Evolutionary conservation across 1,140 invertebrate species (phyloP).

Genomic region (Chironomus tepperi): DNA sequence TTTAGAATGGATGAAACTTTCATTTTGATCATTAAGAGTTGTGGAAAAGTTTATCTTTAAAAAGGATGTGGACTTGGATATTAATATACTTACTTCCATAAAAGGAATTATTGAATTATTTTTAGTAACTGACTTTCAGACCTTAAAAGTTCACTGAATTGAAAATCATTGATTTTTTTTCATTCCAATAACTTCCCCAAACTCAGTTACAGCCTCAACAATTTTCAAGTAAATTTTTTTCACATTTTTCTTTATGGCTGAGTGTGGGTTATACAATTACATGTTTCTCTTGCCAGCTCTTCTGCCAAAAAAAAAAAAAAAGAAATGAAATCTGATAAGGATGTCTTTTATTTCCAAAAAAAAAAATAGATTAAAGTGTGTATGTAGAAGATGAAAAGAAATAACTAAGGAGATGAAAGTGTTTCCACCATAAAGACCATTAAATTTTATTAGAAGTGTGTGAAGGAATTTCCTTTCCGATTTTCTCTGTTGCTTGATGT

Average conservation of each 20-base stretch:
- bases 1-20: no score
- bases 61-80: no score
- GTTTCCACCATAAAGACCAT: conserved; percentile 1
- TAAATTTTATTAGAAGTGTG: background rate
- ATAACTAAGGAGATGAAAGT: background rate
- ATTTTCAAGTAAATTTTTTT: background rate
- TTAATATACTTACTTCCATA: no score
- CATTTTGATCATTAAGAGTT: no score
- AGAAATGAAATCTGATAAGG: background rate
- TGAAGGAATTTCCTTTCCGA: no score
- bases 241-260: background rate
- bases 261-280: background rate
- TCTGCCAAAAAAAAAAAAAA: background rate
- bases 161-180: background rate
- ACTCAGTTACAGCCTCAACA: background rate
- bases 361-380: background rate
- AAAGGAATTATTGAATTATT: no score
- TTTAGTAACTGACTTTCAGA: background rate
- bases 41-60: no score
- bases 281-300: background rate
- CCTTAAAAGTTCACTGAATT: background rate
- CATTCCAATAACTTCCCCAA: background rate
- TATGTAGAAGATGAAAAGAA: no score
- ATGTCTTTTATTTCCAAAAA: background rate
- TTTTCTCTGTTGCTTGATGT: no score